These are phyloP conservation scores for Drosophila insularis DNA, from an alignment of 1,140 invertebrate genomes.

Conservation along the genomic window DNA sequence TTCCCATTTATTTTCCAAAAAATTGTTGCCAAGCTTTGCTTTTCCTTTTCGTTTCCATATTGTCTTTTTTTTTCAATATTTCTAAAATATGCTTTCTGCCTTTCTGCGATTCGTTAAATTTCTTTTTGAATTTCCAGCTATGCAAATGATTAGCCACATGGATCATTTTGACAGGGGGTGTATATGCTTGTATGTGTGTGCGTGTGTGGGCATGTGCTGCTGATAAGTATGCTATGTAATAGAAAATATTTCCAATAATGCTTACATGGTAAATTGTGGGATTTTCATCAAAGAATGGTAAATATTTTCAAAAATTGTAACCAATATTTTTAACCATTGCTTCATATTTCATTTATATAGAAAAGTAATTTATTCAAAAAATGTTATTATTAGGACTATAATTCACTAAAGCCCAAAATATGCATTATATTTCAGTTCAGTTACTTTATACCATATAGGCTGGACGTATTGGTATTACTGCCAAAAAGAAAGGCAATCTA, in stretches of 20 bases:
- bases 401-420: no score
- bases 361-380: no score
- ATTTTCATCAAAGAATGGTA: not conserved
- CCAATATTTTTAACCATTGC: no score
- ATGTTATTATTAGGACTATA: no score
- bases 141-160: constrained; percentile 55
- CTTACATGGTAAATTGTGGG: not conserved
- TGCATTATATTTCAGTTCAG: no score
- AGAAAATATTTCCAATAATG: not conserved
- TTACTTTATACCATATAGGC: no score
- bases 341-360: no score
- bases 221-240: constrained; percentile 17
- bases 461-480: no score
- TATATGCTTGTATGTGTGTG: not conserved
- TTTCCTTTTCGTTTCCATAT: constrained; percentile 5
- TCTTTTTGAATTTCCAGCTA: constrained; percentile 15
- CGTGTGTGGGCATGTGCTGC: not conserved
- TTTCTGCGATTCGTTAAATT: constrained; percentile 12
- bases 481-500: no score
- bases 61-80: constrained; percentile 56
- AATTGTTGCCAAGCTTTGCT: constrained; percentile 41
- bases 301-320: not conserved
- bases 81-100: constrained; percentile 26
- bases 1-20: constrained; percentile 53
- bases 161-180: constrained; percentile 61